Conservation (phyloP, 1,140 invertebrate genomes). For the Nasonia giraulti region DNA sequence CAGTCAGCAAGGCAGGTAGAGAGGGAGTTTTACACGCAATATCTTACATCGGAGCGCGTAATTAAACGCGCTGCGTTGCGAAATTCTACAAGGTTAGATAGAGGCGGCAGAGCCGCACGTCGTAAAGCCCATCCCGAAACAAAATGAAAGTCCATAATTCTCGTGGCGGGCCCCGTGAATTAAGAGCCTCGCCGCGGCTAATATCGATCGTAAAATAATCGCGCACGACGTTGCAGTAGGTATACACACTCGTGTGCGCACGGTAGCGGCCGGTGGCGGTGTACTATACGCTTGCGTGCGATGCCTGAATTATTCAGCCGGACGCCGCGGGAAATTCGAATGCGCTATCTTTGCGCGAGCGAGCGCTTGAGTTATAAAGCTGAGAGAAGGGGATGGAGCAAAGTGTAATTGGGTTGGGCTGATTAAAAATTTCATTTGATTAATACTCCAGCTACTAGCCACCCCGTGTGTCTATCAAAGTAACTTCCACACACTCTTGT, state of each 20-base stretch:
- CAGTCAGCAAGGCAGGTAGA: background rate
- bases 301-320: constrained; percentile 15
- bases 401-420: background rate
- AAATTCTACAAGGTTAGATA: background rate
- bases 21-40: background rate
- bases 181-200: background rate
- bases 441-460: background rate
- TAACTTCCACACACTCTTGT: background rate
- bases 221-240: background rate
- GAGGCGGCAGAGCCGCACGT: background rate
- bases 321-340: background rate
- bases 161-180: background rate
- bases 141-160: background rate
- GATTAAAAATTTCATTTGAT: constrained; percentile 1
- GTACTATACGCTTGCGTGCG: background rate
- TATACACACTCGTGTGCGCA: too few species aligned
- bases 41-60: background rate
- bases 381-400: background rate
- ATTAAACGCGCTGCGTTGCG: background rate
- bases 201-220: constrained; percentile 21
- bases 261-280: background rate
- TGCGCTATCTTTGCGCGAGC: background rate
- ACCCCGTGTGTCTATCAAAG: background rate
- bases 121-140: background rate
- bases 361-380: background rate